A percentile compares a stretch with the other conserved stretches of the same genome.
phyloP scores from a whole-genome alignment of 2,113 vertebrate species.

The Athene cunicularia region DNA sequence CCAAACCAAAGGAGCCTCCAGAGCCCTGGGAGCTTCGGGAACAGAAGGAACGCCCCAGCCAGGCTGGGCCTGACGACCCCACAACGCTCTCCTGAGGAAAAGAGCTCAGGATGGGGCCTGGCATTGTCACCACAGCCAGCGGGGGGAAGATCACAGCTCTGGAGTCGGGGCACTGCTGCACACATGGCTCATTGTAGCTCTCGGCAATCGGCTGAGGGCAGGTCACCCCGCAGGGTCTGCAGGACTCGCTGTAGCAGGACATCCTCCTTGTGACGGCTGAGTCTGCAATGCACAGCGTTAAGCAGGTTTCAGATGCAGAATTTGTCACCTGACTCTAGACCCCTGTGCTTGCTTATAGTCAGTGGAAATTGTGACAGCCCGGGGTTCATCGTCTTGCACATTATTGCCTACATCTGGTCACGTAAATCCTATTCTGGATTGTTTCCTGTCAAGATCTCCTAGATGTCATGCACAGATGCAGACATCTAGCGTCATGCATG shows the following conservation, averaged over 20 bases:
- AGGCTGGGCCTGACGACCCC: background rate
- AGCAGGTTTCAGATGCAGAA: too few relatives aligned
- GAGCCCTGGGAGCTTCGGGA: background rate
- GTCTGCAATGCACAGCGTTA: background rate
- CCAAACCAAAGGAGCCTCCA: background rate
- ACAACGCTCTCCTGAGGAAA: background rate
- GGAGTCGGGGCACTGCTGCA: slow-evolving; percentile 1
- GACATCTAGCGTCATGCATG: background rate
- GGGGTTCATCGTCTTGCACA: background rate
- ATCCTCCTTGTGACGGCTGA: background rate
- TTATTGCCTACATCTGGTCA: too few relatives aligned
- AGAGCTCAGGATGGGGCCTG: background rate
- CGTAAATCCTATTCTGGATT: too few relatives aligned
- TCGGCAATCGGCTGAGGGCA: background rate
- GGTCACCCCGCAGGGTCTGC: background rate
- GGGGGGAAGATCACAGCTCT: background rate
- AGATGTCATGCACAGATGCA: too few relatives aligned
- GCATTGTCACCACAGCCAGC: background rate
- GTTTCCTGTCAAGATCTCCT: background rate
- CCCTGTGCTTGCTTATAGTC: background rate
- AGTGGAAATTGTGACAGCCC: background rate
- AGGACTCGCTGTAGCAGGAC: background rate
- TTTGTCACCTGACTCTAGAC: background rate
- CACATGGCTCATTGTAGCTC: background rate
- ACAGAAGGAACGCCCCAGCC: background rate